Evolutionary conservation across 92 coral and sea anemone species (phyloP).

Genomic region (Nematostella vectensis): DNA sequence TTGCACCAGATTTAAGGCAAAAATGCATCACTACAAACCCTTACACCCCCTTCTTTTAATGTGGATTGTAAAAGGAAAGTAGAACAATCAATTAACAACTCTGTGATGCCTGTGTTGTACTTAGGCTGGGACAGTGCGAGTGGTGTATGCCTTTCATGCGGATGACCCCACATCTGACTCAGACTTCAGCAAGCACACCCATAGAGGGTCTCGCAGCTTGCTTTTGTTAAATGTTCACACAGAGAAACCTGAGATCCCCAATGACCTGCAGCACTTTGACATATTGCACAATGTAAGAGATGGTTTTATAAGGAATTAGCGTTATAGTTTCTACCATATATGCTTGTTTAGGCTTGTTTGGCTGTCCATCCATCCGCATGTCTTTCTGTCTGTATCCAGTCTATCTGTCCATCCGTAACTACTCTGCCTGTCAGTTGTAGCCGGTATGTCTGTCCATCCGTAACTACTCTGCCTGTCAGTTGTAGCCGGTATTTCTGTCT

Average conservation of each 20-base stretch:
- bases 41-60: too few species aligned
- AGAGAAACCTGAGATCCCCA: constrained; percentile 15
- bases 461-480: too few species aligned
- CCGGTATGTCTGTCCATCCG: neutral
- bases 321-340: too few species aligned
- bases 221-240: constrained; percentile 22
- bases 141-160: constrained; percentile 26
- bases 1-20: too few species aligned
- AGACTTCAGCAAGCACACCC: constrained; percentile 16
- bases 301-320: too few species aligned
- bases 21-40: too few species aligned
- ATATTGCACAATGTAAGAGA: constrained; percentile 24
- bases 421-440: too few species aligned
- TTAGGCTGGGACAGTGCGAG: constrained; percentile 32
- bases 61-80: too few species aligned
- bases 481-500: neutral
- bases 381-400: neutral
- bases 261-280: constrained; percentile 17
- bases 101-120: too few species aligned
- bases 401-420: neutral
- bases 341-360: too few species aligned
- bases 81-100: too few species aligned
- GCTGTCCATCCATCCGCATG: too few species aligned
- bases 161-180: constrained; percentile 16
- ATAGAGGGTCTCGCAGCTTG: constrained; percentile 26